Conservation (phyloP, 2,113 vertebrate species). For the Melanocharis versteri region DNA sequence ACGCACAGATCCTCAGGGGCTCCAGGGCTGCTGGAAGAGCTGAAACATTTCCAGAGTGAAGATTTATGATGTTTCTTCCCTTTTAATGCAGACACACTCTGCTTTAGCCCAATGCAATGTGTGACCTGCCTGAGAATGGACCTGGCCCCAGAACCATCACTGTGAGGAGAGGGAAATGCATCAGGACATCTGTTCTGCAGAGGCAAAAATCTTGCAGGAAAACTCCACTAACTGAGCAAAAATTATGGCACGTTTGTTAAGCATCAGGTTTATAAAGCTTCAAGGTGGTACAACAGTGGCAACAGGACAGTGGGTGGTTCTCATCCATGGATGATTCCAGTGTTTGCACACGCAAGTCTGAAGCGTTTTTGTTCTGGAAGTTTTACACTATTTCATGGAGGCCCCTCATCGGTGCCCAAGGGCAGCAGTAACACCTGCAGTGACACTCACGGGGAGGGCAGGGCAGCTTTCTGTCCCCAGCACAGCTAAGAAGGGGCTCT, state of each 20-base stretch:
- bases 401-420: not conserved
- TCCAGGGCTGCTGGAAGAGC: not conserved
- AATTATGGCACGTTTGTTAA: not conserved
- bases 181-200: not conserved
- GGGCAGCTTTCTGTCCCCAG: accelerated
- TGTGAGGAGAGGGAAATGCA: not conserved
- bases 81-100: not conserved
- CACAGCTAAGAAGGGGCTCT: not conserved
- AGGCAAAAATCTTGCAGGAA: not conserved
- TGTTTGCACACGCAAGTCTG: accelerated
- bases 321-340: not conserved
- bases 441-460: accelerated
- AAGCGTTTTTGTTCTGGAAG: not conserved
- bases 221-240: not conserved
- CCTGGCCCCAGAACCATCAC: not conserved
- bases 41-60: not conserved
- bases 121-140: not conserved
- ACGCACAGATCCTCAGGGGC: not conserved
- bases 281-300: not conserved
- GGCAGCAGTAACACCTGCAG: accelerated
- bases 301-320: not conserved
- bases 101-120: not conserved
- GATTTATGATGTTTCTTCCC: not conserved
- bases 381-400: accelerated
- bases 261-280: not conserved